Evolutionary conservation across 37 sponge, comb jelly and placozoan genomes (phyloP).

Genomic region (Trichoplax adhaerens): DNA sequence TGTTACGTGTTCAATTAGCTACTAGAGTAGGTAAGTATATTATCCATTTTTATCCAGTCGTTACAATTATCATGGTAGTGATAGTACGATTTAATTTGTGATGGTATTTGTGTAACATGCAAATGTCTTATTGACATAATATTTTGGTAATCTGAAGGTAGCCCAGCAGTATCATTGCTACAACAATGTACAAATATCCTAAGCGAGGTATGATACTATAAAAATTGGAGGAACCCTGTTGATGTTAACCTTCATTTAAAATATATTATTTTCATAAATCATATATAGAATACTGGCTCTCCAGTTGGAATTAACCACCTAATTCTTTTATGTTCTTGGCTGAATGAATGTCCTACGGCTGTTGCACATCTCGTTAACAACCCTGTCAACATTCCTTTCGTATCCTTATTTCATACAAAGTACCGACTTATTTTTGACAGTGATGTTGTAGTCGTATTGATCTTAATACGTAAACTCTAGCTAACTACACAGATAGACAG

Average conservation of each 20-base stretch:
- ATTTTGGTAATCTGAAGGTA: background rate
- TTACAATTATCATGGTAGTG: too few relatives aligned
- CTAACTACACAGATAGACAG: constrained; percentile 46
- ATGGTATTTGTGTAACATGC: background rate
- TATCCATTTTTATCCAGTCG: background rate
- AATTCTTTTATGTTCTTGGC: constrained; percentile 61
- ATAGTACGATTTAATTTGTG: background rate
- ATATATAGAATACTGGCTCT: background rate
- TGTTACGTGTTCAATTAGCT: constrained; percentile 69
- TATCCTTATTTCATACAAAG: constrained; percentile 10
- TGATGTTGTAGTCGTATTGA: background rate
- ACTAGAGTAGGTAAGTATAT: constrained; percentile 32
- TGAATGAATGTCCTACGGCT: constrained; percentile 38
- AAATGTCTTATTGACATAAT: constrained; percentile 2
- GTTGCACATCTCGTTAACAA: constrained; percentile 60
- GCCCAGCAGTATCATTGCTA: constrained; percentile 44
- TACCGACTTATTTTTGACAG: background rate
- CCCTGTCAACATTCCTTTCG: constrained; percentile 39
- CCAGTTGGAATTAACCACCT: constrained; percentile 36
- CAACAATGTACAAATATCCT: constrained; percentile 46
- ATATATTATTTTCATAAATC: constrained; percentile 3
- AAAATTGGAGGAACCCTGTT: background rate
- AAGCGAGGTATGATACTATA: too few relatives aligned
- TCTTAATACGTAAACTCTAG: constrained; percentile 10
- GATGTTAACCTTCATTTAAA: background rate